These are phyloP conservation scores for Amblyopsis rosae DNA, from an alignment of 2,113 vertebrate species.

Conservation along the genomic window DNA sequence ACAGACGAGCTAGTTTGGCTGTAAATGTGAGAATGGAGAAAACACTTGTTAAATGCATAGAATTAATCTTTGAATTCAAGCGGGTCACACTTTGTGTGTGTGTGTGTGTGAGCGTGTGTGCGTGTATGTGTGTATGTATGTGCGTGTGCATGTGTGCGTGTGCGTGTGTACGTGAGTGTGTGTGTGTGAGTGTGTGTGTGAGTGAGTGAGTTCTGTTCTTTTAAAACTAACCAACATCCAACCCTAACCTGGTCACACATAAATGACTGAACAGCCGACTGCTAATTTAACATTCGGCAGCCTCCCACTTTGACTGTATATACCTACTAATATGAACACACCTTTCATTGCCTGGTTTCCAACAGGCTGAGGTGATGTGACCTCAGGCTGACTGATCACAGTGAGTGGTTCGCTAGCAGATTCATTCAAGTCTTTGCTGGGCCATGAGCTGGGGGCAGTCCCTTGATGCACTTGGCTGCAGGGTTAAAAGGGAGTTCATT, in stretches of 20 bases:
- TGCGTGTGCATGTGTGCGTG: background rate
- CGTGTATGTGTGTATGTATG: too few species aligned
- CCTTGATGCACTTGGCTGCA: constrained; percentile 55
- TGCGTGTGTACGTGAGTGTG: background rate
- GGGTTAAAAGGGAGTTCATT: background rate
- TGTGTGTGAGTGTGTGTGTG: too few species aligned
- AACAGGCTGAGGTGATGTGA: constrained; percentile 53
- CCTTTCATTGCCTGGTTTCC: constrained; percentile 81
- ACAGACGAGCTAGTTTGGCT: constrained; percentile 90
- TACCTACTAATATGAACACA: constrained; percentile 27
- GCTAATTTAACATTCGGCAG: too few species aligned
- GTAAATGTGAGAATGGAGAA: constrained; percentile 30
- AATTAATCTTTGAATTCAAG: background rate
- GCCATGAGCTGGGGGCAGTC: constrained; percentile 14
- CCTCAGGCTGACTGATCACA: constrained; percentile 71
- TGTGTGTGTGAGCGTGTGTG: background rate
- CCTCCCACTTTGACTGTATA: too few species aligned
- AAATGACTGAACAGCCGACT: too few species aligned
- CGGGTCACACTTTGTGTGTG: background rate
- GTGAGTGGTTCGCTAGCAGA: constrained; percentile 56
- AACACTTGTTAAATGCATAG: background rate
- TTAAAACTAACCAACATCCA: too few species aligned
- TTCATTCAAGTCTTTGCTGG: constrained; percentile 36
- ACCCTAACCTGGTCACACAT: too few species aligned
- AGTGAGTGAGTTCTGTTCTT: too few species aligned